Conservation (phyloP, 2,888 invertebrate species). For the Alcis repandata region DNA sequence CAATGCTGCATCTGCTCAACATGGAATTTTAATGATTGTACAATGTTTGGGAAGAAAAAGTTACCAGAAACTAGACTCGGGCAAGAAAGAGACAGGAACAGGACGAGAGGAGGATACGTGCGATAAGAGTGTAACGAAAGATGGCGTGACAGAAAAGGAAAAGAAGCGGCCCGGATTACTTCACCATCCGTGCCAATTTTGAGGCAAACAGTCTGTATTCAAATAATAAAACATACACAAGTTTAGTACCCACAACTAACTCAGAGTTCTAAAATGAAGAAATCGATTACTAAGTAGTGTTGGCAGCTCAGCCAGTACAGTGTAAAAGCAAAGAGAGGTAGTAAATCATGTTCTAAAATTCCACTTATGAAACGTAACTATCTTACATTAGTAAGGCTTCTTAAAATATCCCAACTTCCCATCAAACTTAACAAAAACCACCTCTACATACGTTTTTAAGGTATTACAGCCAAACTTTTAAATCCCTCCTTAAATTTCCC, state of each 20-base stretch:
- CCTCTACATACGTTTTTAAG: neutral
- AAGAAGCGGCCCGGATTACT: neutral
- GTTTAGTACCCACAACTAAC: too few relatives aligned
- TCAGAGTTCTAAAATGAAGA: neutral
- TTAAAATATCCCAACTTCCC: neutral
- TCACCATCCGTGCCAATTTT: neutral
- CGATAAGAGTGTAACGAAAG: too few relatives aligned
- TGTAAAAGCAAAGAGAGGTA: neutral
- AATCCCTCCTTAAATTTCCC: neutral
- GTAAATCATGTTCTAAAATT: neutral
- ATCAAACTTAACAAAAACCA: slow-evolving; percentile 4
- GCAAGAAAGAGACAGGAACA: neutral
- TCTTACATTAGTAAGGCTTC: neutral
- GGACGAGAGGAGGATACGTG: neutral
- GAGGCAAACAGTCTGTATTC: neutral
- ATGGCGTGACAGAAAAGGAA: neutral
- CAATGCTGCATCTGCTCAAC: slow-evolving; percentile 3
- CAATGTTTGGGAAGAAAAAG: neutral
- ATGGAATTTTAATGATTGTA: slow-evolving; percentile 5
- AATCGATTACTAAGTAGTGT: neutral
- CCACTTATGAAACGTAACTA: neutral
- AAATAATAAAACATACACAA: too few relatives aligned
- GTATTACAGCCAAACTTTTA: slow-evolving; percentile 7
- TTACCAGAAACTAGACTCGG: neutral
- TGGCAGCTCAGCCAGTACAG: neutral